Evolutionary conservation across 1,140 invertebrate genomes (phyloP).

Genomic region (Panagrolaimus sp.): DNA sequence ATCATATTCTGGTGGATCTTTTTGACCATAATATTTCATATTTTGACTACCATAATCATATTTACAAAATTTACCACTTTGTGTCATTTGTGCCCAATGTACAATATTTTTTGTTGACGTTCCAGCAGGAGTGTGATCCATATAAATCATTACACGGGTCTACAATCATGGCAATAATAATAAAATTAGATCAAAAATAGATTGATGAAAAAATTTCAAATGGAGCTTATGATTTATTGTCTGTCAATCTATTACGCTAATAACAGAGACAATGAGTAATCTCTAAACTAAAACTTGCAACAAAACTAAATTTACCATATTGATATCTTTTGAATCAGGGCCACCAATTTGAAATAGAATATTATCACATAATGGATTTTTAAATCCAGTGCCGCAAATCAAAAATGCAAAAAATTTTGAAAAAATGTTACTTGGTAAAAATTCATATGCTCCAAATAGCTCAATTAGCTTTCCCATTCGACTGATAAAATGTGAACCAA

Average conservation of each 20-base stretch:
- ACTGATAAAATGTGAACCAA: slow-evolving; percentile 14
- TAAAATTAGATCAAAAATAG: too few species aligned
- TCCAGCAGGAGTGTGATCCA: background rate
- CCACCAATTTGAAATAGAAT: slow-evolving; percentile 4
- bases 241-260: too few species aligned
- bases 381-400: slow-evolving; percentile 1
- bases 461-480: too few species aligned
- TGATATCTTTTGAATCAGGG: background rate
- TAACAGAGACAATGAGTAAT: too few species aligned
- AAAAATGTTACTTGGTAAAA: slow-evolving; percentile 11
- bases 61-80: background rate
- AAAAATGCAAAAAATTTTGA: background rate
- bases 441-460: background rate
- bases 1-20: background rate
- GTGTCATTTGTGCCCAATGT: background rate
- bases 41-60: background rate
- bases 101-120: slow-evolving; percentile 3
- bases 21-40: background rate
- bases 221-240: too few species aligned
- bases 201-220: too few species aligned
- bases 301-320: background rate
- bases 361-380: background rate
- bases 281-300: too few species aligned
- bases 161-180: background rate
- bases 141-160: slow-evolving; percentile 2